Conservation (phyloP, 2,113 vertebrate species). For the Prolemur simus region DNA sequence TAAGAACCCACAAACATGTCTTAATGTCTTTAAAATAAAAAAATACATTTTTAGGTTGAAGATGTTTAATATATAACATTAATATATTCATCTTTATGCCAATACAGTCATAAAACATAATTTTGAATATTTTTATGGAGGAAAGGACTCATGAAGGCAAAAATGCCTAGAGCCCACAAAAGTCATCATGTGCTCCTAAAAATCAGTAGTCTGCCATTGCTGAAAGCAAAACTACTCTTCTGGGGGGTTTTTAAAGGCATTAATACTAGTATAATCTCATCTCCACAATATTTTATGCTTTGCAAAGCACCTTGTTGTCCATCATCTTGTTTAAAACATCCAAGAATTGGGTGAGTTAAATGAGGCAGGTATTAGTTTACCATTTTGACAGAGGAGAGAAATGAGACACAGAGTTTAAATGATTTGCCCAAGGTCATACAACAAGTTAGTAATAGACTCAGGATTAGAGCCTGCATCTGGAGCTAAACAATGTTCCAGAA, state of each 20-base stretch:
- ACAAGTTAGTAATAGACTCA: background rate
- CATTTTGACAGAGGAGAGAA: background rate
- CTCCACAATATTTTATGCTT: background rate
- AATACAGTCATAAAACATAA: background rate
- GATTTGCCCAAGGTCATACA: background rate
- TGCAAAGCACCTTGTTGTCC: background rate
- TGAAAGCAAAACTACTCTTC: slow-evolving; percentile 22
- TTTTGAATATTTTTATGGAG: background rate
- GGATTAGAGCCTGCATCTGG: background rate
- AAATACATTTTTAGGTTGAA: background rate
- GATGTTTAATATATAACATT: background rate
- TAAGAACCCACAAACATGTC: background rate
- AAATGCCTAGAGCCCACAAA: background rate
- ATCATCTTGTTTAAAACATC: background rate
- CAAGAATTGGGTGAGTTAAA: background rate
- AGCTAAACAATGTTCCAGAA: slow-evolving; percentile 23
- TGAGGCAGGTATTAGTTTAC: background rate
- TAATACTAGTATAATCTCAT: background rate
- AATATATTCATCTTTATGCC: background rate
- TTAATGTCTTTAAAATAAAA: background rate
- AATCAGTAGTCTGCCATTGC: background rate
- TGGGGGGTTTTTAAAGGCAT: background rate
- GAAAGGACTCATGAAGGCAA: background rate
- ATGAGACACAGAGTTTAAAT: background rate
- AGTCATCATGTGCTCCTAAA: background rate